Evolutionary conservation across 2,888 invertebrate species (phyloP), one percentile per base, ranked within the genome.

Genomic region (Noctua janthina): DNA sequence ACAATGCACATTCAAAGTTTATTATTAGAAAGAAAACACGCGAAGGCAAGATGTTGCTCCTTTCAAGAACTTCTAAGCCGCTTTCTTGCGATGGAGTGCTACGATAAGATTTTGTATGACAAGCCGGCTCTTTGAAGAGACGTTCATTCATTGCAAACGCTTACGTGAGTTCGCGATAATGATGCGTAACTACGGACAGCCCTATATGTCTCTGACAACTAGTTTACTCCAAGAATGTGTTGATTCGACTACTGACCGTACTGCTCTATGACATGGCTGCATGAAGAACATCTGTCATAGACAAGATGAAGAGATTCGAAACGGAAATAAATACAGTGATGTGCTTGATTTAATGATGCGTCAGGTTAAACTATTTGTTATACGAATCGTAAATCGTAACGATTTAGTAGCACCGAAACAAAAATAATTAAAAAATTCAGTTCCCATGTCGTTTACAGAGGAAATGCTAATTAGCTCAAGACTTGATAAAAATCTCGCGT

Each of bases 101-200:
- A 73, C 74, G 79, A 82, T 88, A 82, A 83, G 54, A 29, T 15
- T 68, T 76, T 86, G 69, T 70, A 70, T 75, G 78, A 84, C 81
- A 87, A 82, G 75, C 78, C 78, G 78, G 72, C 51, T 35, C 66
- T 80, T 81, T 78, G 70, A 82, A 81, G 46, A 74, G 51, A 72
- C 54, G 49, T 81, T 76, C 64, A 83, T 89, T 80, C 76, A 83
- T 80, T 78, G 80, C 77, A 56, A 7, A 66, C 29, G 64, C 69
- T 76, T 76, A 83, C 81, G 75, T 82, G 78, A 78, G 70, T 82
- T 74, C 35, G 68, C 83, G 86, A 86, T 86, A 84, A 79, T 83
- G 79, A 82, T 35, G 70, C 54, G 78, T 74, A 83, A 81, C 75
- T 78, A 87, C 67, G 78, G 59, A 43, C 39, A 78, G 11, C 54